Evolutionary conservation across 2,888 invertebrate species (phyloP).

Genomic region (Drosophila neutralis): DNA sequence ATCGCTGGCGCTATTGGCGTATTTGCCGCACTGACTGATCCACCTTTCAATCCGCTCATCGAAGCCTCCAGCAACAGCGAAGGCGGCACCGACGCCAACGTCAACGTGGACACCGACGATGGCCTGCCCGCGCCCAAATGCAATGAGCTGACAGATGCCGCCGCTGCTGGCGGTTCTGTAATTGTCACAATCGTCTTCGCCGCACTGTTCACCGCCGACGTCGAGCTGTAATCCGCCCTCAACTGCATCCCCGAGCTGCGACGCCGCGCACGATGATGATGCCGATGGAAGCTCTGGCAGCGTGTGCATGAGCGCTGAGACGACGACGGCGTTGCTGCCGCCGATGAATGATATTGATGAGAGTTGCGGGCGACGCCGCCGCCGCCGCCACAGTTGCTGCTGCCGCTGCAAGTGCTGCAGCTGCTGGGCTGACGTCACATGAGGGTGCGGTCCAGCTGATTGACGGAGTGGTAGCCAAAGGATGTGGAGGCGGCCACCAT

Average conservation of each 20-base stretch:
- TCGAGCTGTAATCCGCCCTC: conserved; percentile 68
- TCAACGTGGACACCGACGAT: conserved; percentile 71
- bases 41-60: conserved; percentile 35
- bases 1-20: conserved; percentile 63
- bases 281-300: conserved; percentile 84
- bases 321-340: conserved; percentile 68
- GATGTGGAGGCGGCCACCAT: conserved; percentile 85
- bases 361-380: conserved; percentile 59
- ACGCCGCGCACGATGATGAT: conserved; percentile 82
- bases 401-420: conserved; percentile 85
- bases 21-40: conserved; percentile 67
- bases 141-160: conserved; percentile 57
- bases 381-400: conserved; percentile 83
- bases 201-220: conserved; percentile 65
- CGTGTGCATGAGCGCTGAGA: conserved; percentile 82
- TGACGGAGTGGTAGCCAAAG: conserved; percentile 84
- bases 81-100: conserved; percentile 73
- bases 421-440: conserved; percentile 85
- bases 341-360: conserved; percentile 70
- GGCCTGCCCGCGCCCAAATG: conserved; percentile 55
- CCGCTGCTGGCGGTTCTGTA: conserved; percentile 71
- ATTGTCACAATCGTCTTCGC: conserved; percentile 78
- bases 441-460: conserved; percentile 84
- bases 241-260: conserved; percentile 79
- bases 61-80: conserved; percentile 62